Evolutionary conservation across 2,113 vertebrate genomes (phyloP).

Genomic region (Illadopsis cleaveri): DNA sequence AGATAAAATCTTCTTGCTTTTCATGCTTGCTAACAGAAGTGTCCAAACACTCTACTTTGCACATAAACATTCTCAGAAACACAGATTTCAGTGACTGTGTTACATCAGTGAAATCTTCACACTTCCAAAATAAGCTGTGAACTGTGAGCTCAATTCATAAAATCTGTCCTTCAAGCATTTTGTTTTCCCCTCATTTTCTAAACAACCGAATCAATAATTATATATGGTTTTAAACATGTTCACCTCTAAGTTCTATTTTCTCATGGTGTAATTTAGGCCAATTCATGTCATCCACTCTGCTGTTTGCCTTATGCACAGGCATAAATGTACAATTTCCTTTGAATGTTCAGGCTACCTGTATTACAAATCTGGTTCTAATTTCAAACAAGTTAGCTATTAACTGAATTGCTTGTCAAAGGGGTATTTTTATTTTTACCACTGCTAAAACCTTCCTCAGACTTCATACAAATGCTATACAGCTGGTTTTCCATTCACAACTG

Average conservation of each 20-base stretch:
- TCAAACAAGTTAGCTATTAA: neutral
- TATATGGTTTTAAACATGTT: neutral
- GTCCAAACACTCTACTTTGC: conserved; percentile 6
- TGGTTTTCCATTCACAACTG: neutral
- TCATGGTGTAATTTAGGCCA: neutral
- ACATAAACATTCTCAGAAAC: neutral
- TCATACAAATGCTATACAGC: neutral
- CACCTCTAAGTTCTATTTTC: neutral
- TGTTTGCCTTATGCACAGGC: neutral
- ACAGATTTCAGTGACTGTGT: neutral
- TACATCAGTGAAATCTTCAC: neutral
- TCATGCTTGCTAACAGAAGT: neutral
- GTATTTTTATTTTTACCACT: neutral
- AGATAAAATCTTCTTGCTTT: conserved; percentile 7
- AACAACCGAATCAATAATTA: neutral
- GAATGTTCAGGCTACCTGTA: neutral
- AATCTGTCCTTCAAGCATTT: neutral
- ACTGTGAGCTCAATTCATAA: neutral
- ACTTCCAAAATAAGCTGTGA: neutral
- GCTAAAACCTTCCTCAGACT: neutral
- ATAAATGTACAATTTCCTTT: neutral
- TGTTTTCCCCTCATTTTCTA: neutral
- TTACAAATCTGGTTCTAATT: neutral
- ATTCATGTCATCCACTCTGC: neutral
- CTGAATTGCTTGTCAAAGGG: neutral